Base-by-base conservation (phyloP, 2,888 invertebrate genomes). In the Cryptophagus acutangulus region DNA sequence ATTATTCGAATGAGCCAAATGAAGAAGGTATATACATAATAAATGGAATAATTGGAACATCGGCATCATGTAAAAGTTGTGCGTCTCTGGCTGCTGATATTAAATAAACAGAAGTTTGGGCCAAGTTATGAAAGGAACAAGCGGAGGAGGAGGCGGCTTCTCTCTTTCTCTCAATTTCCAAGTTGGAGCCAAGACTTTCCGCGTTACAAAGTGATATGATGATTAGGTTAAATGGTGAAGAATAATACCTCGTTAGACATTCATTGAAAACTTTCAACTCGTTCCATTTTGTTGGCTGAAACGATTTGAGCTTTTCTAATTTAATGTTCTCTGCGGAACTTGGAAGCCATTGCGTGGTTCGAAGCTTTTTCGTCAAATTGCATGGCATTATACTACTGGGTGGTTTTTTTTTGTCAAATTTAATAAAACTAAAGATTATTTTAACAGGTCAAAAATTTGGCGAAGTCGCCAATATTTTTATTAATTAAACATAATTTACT, bases 211-310 rank as follows among this genome's bases (percentile, higher is more conserved):
- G 63, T 67, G 68, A 67, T 67, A 68, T 66, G 66, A 67, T 67
- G 68, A 68, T 68, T 67, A 63, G 64, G 67, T 68, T 68, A 66
- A 68, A 68, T 67, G 68, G 67, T 52, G 67, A 60, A 65, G 67
- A 66, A 68, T 67, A 68, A 68, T 66, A 64, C 65, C 66, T 68
- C 67, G 65, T 68, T 67, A 67, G 65, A 62, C 65, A 67, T 68
- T 67, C 66, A 67, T 67, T 67, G 66, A 67, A 67, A 67, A 65
- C 62, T 66, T 66, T 64, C 60, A 58, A 59, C 59, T 59, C 56
- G 59, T 61, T 58, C 61, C 58, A 58, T 63, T 62, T 59, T 60
- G 62, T 59, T 59, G 62, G 62, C 54, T 44, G 55, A 51, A 61
- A 55, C 62, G 62, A 63, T 63, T 63, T 61, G 54, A 62, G 62